These are phyloP conservation scores for Homalodisca vitripennis DNA, from an alignment of 1,140 invertebrate species.

Conservation along the genomic window DNA sequence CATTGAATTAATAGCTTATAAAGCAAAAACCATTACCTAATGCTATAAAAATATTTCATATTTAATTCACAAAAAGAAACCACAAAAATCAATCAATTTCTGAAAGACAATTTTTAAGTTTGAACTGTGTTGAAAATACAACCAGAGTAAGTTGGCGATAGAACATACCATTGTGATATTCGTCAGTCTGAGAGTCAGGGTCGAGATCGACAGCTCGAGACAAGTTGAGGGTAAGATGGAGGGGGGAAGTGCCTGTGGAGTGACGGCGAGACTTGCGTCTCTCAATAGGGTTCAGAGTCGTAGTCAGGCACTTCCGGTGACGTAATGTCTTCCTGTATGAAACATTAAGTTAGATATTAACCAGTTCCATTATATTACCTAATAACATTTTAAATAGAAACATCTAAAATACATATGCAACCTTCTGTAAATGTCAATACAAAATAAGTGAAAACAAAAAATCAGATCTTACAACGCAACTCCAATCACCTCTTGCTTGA, in stretches of 20 bases:
- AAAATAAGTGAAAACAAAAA: too few species aligned
- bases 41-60: background rate
- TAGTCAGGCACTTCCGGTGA: constrained; percentile 60
- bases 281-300: constrained; percentile 58
- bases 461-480: too few species aligned
- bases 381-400: too few species aligned
- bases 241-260: constrained; percentile 64
- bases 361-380: too few species aligned
- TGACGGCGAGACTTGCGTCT: constrained; percentile 73
- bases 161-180: constrained; percentile 33
- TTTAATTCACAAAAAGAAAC: background rate
- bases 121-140: background rate
- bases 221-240: constrained; percentile 38
- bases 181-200: constrained; percentile 26
- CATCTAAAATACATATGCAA: too few species aligned
- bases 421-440: too few species aligned
- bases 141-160: background rate
- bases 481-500: too few species aligned
- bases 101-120: background rate
- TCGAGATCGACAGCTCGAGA: constrained; percentile 4
- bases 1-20: too few species aligned
- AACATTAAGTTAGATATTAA: too few species aligned
- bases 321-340: constrained; percentile 67
- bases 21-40: too few species aligned
- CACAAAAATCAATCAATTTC: background rate